Evolutionary conservation across 2,888 invertebrate species (phyloP), one percentile per base, ranked within the genome.

Genomic region (Linnaemya vulpina): DNA sequence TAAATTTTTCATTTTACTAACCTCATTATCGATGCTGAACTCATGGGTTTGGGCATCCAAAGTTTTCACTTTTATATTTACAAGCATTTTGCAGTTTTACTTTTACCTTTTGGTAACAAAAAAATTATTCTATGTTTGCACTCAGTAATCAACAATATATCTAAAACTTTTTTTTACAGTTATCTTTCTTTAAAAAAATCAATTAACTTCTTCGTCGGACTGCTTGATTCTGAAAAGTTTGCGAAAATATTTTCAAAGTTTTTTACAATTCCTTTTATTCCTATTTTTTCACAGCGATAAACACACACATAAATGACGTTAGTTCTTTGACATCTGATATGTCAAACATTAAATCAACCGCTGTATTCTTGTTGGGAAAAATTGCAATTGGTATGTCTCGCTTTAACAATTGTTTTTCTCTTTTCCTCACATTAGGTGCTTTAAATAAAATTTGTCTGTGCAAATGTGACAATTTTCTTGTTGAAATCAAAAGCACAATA

Each of bases 31-130:
- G 79, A 97, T 95, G 71, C 94, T 94, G 92, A 97, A 97, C 63
- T 94, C 93, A 92, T 97, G 97, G 93, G 97, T 97, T 91, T 95
- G 95, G 49, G 97, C 96, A 94, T 98, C 97, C 91, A 98, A 94
- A 84, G 97, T 98, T 93, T 97, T 97, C 88, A 98, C 96, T 88
- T 96, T 97, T 89, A 98, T 94, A 89, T 96, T 95, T 93, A 97
- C 96, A 89, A 92, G 89, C 91, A 91, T 92, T 90, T 91, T 55
- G 8, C 2, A 63, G 35, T 67, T 53, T 83, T 13, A 35, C 63
- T 87, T 74, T 43, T 68, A 25, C 49, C 51, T 73, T 70, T 43
- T 40, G 67, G 40, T 35, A 67, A 63, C 62, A 77, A 51, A 46
- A 22, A 63, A 71, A 46, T n/a, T 76, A 8, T 17, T 60, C 53